phyloP scores from a whole-genome alignment of 2,113 vertebrate species.

The Natator depressus region DNA sequence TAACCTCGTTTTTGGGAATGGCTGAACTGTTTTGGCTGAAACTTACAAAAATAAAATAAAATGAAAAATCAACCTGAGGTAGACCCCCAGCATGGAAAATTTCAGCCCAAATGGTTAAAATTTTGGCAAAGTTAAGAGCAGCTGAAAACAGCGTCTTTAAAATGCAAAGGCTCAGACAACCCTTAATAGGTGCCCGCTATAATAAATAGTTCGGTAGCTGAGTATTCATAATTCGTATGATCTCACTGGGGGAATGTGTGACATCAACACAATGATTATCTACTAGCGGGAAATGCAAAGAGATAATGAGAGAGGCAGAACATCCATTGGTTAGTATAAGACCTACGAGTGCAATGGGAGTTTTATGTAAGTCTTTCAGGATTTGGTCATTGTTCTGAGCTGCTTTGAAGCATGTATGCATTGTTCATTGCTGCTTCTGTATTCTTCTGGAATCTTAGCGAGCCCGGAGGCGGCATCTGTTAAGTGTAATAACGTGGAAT shows the following conservation, averaged over 20 bases:
- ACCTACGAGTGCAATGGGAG: background rate
- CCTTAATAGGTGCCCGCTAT: conserved; percentile 10
- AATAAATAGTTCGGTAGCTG: conserved; percentile 33
- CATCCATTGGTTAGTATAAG: background rate
- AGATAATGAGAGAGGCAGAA: background rate
- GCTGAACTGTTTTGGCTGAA: conserved; percentile 42
- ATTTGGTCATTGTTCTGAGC: background rate
- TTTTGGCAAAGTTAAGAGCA: background rate
- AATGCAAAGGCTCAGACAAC: background rate
- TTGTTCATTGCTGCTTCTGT: background rate
- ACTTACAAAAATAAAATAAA: background rate
- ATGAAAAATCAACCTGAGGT: background rate
- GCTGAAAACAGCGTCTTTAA: background rate
- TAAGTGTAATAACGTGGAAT: fast-evolving
- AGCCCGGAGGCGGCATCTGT: background rate
- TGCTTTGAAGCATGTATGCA: fast-evolving
- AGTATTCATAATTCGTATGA: background rate
- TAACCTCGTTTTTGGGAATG: conserved; percentile 53
- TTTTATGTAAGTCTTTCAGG: background rate
- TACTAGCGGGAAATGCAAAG: background rate
- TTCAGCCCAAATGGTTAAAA: conserved; percentile 4
- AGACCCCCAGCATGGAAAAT: conserved; percentile 12
- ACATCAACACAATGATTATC: conserved; percentile 34
- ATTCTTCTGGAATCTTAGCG: fast-evolving
- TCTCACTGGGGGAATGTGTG: background rate